A percentile compares a stretch with the other conserved stretches of the same genome.
Conservation (phyloP, 2,797 vertebrate species). For the Enteromius trimaculatus region DNA sequence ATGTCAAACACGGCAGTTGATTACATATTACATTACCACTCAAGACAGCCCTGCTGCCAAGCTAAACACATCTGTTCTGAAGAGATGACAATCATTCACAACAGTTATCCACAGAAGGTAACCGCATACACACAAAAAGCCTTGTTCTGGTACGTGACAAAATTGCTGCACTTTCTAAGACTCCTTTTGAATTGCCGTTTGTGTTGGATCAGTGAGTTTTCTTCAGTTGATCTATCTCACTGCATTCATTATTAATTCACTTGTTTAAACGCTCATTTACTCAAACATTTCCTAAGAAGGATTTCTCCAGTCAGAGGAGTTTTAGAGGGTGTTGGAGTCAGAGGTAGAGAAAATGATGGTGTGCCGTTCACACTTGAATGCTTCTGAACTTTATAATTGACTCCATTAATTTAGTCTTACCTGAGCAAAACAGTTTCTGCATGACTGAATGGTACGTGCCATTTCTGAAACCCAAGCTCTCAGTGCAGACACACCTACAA, state of each 20-base stretch:
- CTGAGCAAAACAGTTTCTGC: conserved; percentile 39
- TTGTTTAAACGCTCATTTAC: background rate
- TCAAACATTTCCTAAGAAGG: background rate
- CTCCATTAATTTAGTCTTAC: conserved; percentile 40
- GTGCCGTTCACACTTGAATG: conserved; percentile 11
- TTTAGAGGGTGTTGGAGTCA: background rate
- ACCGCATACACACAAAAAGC: background rate
- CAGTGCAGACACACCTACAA: conserved; percentile 17
- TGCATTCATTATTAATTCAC: background rate
- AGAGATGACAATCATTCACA: background rate
- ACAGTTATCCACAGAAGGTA: background rate
- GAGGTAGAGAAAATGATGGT: conserved; percentile 23
- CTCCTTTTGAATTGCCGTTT: background rate
- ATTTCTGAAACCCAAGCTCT: conserved; percentile 31
- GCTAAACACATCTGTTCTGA: conserved; percentile 14
- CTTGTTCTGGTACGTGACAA: background rate
- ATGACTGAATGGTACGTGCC: conserved; percentile 24
- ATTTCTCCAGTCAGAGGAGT: conserved; percentile 19
- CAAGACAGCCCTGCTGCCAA: background rate
- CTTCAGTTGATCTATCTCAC: background rate
- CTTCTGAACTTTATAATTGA: conserved; percentile 47
- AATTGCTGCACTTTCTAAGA: background rate
- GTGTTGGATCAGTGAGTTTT: background rate
- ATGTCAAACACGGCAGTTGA: background rate
- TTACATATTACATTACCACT: conserved; percentile 16